phyloP scores from a whole-genome alignment of 2,888 invertebrate species.

The Noctuana brunneofusca region DNA sequence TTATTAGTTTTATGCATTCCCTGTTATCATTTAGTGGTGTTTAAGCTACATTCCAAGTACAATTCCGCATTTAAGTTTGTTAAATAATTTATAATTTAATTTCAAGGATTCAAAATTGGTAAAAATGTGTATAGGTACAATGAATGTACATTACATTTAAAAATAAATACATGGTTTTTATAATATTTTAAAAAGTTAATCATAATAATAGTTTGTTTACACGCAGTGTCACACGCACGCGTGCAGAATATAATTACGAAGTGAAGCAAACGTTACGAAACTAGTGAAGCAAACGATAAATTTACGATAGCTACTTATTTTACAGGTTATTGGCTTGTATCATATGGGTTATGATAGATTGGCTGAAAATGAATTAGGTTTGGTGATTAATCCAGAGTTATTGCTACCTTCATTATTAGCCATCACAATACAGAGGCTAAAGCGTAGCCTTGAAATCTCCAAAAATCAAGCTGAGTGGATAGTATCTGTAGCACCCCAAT shows the following conservation, averaged over 20 bases:
- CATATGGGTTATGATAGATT: slow-evolving; percentile 84
- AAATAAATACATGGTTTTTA: no score
- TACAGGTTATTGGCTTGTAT: slow-evolving; percentile 83
- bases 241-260: no score
- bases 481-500: slow-evolving; percentile 88
- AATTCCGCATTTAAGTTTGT: no score
- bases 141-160: no score
- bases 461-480: slow-evolving; percentile 85
- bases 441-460: slow-evolving; percentile 84
- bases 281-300: not conserved
- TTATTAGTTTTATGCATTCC: not conserved
- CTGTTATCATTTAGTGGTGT: not conserved
- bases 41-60: not conserved
- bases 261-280: no score
- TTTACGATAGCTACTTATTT: not conserved
- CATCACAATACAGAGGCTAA: slow-evolving; percentile 91
- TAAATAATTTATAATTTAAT: no score
- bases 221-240: no score
- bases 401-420: slow-evolving; percentile 88
- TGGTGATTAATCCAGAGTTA: slow-evolving; percentile 86
- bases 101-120: no score
- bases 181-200: no score
- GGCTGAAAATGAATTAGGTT: slow-evolving; percentile 84
- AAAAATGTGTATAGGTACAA: no score
- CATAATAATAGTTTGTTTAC: no score